Conservation (phyloP, 1,140 invertebrate genomes). For the Adelges cooleyi region DNA sequence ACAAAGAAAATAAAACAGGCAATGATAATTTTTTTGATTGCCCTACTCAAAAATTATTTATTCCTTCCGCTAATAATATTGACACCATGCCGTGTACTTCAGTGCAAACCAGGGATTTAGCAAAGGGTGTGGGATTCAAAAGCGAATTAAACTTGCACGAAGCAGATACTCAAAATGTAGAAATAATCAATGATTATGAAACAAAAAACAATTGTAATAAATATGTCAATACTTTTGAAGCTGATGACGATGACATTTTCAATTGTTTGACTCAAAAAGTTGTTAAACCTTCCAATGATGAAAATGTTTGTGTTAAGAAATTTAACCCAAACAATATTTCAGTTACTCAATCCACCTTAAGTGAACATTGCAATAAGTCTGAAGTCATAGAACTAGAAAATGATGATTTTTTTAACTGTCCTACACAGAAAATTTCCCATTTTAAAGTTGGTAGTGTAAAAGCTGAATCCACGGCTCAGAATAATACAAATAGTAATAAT, state of each 20-base stretch:
- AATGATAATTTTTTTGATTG: neutral
- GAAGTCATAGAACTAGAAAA: neutral
- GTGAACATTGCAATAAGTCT: neutral
- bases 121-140: too few relatives aligned
- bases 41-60: neutral
- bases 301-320: neutral
- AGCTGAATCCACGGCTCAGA: too few relatives aligned
- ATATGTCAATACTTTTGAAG: conserved; percentile 4
- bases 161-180: too few relatives aligned
- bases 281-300: neutral
- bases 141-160: too few relatives aligned
- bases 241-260: conserved; percentile 11
- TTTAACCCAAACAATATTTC: too few relatives aligned
- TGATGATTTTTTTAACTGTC: conserved; percentile 1
- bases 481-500: too few relatives aligned
- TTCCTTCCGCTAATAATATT: neutral
- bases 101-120: too few relatives aligned
- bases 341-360: too few relatives aligned
- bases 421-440: neutral
- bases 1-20: neutral
- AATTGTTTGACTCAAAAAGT: neutral
- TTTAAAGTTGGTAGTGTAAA: neutral
- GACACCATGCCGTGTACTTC: too few relatives aligned
- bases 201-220: too few relatives aligned
- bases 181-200: too few relatives aligned